Evolutionary conservation across 2,113 vertebrate genomes (phyloP).

Genomic region (Boleophthalmus pectinirostris): DNA sequence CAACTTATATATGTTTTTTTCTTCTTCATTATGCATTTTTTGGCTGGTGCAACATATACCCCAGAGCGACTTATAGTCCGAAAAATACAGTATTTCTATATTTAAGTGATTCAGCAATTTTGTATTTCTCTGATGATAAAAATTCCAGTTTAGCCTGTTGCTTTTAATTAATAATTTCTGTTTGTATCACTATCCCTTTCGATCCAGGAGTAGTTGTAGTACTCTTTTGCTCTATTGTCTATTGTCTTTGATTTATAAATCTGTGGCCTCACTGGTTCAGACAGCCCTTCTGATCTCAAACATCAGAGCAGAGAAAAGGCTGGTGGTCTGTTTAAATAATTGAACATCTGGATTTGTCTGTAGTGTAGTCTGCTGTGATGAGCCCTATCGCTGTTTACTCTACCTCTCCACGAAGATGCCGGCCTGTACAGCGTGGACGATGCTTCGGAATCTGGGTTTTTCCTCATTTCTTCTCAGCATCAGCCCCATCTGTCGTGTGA

Average conservation of each 20-base stretch:
- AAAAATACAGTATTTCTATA: too few relatives aligned
- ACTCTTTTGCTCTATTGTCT: background rate
- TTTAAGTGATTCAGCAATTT: too few relatives aligned
- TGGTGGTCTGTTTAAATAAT: conserved; percentile 28
- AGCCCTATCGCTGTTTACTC: background rate
- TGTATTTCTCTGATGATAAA: too few relatives aligned
- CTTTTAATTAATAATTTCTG: background rate
- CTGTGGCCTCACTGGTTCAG: conserved; percentile 5
- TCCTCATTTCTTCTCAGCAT: conserved; percentile 93
- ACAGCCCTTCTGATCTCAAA: conserved; percentile 10
- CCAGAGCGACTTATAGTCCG: too few relatives aligned
- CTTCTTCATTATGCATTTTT: too few relatives aligned
- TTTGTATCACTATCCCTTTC: background rate
- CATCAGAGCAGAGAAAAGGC: conserved; percentile 6
- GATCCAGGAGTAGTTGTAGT: background rate
- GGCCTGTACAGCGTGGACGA: conserved; percentile 96
- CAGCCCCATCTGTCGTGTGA: conserved; percentile 97
- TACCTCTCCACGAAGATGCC: conserved; percentile 99
- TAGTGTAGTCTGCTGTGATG: background rate
- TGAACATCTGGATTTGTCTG: conserved; percentile 6
- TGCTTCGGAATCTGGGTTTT: conserved; percentile 94
- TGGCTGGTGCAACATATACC: too few relatives aligned
- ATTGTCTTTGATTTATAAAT: conserved; percentile 13
- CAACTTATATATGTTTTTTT: too few relatives aligned
- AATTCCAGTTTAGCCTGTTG: background rate